phyloP scores from a whole-genome alignment of 2,888 invertebrate species.

The Macrosoma leucophasiata region DNA sequence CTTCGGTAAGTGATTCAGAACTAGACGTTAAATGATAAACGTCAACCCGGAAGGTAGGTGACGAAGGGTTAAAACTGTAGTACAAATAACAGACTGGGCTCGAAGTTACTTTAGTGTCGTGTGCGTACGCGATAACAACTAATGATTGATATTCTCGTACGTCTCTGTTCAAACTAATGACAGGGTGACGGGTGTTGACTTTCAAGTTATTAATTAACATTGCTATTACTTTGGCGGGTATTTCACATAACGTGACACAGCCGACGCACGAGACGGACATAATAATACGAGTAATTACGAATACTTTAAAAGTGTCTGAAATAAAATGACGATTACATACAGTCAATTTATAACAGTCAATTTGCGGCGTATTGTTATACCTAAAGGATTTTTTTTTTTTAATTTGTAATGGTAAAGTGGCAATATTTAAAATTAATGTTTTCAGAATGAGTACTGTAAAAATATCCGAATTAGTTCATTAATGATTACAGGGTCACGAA shows the following conservation, averaged over 20 bases:
- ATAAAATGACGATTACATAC: constrained; percentile 1
- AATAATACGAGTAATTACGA: too few species aligned
- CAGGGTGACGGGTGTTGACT: constrained; percentile 71
- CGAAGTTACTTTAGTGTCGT: constrained; percentile 53
- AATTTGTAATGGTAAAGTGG: too few species aligned
- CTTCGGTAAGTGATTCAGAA: too few species aligned
- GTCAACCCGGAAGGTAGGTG: constrained; percentile 32
- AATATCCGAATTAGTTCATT: too few species aligned
- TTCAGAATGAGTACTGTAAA: too few species aligned
- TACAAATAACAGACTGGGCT: constrained; percentile 47
- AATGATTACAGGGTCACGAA: too few species aligned
- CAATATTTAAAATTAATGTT: too few species aligned
- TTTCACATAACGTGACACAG: constrained; percentile 37
- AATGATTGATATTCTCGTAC: constrained; percentile 71
- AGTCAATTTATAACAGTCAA: too few species aligned
- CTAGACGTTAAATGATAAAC: too few species aligned
- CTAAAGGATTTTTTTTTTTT: too few species aligned
- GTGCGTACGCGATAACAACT: constrained; percentile 60
- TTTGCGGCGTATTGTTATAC: too few species aligned
- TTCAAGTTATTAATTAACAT: constrained; percentile 73
- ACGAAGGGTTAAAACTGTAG: constrained; percentile 28
- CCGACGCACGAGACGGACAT: too few species aligned
- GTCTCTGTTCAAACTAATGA: constrained; percentile 68
- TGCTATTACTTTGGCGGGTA: constrained; percentile 61
- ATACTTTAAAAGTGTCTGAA: constrained; percentile 1